phyloP scores from a whole-genome alignment of 2,797 vertebrate genomes.

The Thaleichthys pacificus region DNA sequence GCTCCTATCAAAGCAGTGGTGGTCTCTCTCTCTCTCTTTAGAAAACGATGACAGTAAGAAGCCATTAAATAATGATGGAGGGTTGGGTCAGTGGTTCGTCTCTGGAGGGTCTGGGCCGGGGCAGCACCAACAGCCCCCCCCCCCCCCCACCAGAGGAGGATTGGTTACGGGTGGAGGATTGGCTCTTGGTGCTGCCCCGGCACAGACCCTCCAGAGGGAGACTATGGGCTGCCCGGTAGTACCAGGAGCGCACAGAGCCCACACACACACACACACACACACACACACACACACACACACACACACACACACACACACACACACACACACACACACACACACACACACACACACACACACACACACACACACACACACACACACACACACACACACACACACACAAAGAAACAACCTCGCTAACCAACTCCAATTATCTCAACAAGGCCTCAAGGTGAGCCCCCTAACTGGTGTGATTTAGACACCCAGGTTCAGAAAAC shows the following conservation, averaged over 20 bases:
- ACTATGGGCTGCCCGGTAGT: conserved; percentile 63
- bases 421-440: conserved; percentile 81
- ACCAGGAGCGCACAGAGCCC: conserved; percentile 78
- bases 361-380: too few relatives aligned
- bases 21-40: conserved; percentile 30
- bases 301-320: too few relatives aligned
- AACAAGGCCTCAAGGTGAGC: conserved; percentile 75
- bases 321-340: too few relatives aligned
- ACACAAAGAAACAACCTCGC: conserved; percentile 66
- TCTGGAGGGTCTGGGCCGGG: not conserved
- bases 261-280: too few relatives aligned
- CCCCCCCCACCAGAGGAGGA: conserved; percentile 47
- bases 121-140: conserved; percentile 50
- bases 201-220: too few relatives aligned
- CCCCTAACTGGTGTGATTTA: conserved; percentile 78
- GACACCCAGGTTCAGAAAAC: conserved; percentile 68
- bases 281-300: too few relatives aligned
- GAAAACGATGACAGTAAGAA: conserved; percentile 49
- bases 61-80: conserved; percentile 70
- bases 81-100: conserved; percentile 30
- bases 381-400: too few relatives aligned
- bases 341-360: too few relatives aligned
- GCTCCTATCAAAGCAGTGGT: conserved; percentile 55
- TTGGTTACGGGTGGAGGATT: conserved; percentile 59
- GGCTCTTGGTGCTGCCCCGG: too few relatives aligned